phyloP scores from a whole-genome alignment of 2,888 invertebrate species.

The Marasmarcha lunaedactyla region DNA sequence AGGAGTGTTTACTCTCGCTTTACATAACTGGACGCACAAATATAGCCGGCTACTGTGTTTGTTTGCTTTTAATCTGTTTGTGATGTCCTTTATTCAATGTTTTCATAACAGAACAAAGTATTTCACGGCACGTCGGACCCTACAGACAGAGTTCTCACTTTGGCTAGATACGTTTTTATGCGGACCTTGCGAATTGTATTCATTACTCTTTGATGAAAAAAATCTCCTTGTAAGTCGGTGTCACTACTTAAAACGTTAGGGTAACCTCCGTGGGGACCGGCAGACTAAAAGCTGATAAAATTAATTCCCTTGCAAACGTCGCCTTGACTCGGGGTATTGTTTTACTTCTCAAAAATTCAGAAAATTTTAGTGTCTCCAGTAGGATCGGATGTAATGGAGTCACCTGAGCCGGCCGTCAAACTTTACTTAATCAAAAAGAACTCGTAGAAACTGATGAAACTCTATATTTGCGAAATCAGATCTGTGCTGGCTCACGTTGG shows the following conservation, averaged over 20 bases:
- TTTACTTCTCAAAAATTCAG: no score
- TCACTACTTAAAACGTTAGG: no score
- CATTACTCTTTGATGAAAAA: no score
- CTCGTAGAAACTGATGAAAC: slow-evolving; percentile 57
- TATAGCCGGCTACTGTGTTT: slow-evolving; percentile 44
- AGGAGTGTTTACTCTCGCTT: slow-evolving; percentile 51
- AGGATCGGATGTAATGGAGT: slow-evolving; percentile 10
- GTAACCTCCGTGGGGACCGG: no score
- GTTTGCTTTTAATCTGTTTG: slow-evolving; percentile 64
- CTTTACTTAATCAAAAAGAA: slow-evolving; percentile 55
- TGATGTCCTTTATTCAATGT: slow-evolving; percentile 45
- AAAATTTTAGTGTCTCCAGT: no score
- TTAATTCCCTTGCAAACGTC: no score
- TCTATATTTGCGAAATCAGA: slow-evolving; percentile 61
- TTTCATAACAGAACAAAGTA: slow-evolving; percentile 34
- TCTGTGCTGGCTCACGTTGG: slow-evolving; percentile 30
- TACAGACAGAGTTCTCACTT: slow-evolving; percentile 9
- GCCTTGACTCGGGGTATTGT: no score
- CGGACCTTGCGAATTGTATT: no score
- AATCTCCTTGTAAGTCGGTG: no score
- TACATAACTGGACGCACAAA: slow-evolving; percentile 53
- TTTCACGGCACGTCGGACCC: slow-evolving; percentile 22
- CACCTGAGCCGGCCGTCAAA: slow-evolving; percentile 37
- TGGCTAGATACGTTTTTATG: no score
- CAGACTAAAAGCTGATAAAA: no score